A percentile compares a stretch with the other conserved stretches of the same genome.
phyloP scores from a whole-genome alignment of 2,113 vertebrate species.

The Larimichthys polyactis region DNA sequence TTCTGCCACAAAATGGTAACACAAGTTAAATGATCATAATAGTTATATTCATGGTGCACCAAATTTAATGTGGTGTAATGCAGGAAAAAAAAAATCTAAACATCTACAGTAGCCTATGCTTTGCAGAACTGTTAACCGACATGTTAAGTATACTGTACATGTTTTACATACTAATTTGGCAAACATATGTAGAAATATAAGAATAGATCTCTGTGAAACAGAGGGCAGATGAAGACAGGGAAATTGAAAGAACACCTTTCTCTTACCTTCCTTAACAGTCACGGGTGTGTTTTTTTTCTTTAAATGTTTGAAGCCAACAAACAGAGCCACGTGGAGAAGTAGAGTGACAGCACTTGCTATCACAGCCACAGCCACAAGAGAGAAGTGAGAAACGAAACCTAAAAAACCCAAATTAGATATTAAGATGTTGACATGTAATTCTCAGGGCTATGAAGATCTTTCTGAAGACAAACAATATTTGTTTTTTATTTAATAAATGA shows the following conservation, averaged over 20 bases:
- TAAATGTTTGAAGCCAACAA: slow-evolving; percentile 4
- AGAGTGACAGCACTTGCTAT: neutral
- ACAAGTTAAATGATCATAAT: neutral
- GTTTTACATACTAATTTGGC: neutral
- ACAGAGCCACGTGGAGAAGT: slow-evolving; percentile 5
- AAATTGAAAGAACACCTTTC: too few species aligned
- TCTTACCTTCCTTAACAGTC: slow-evolving; percentile 1
- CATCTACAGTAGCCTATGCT: too few species aligned
- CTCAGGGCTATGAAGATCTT: neutral
- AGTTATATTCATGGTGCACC: neutral
- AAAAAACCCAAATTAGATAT: neutral
- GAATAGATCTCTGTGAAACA: neutral
- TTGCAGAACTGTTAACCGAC: too few species aligned
- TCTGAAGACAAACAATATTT: neutral
- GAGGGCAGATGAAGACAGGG: neutral
- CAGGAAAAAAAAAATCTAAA: too few species aligned
- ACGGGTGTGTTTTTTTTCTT: neutral
- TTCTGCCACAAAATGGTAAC: neutral
- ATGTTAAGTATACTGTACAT: too few species aligned
- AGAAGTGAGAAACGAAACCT: neutral
- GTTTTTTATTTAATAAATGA: too few species aligned
- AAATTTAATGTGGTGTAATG: too few species aligned
- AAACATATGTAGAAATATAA: neutral
- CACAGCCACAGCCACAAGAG: neutral
- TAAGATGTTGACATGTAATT: neutral